Conservation (phyloP, 2,888 invertebrate species). For the Drosophila demipolita region DNA sequence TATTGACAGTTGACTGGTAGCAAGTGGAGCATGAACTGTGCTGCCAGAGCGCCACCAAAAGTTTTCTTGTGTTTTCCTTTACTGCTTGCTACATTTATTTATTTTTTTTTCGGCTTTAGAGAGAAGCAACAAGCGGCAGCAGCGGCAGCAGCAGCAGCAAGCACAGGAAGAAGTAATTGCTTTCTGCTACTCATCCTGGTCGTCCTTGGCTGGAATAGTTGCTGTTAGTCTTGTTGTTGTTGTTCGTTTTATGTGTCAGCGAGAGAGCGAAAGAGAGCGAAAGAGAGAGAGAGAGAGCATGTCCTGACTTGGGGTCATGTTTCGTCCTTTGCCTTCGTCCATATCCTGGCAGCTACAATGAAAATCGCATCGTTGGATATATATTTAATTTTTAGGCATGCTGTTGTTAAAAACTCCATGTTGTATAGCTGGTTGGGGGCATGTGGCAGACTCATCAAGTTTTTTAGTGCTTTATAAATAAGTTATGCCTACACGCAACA, state of each 20-base stretch:
- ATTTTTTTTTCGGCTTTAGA: slow-evolving; percentile 31
- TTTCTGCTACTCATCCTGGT: slow-evolving; percentile 71
- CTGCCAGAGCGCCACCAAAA: slow-evolving; percentile 61
- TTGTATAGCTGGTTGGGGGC: background rate
- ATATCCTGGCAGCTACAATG: slow-evolving; percentile 50
- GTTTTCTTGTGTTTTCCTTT: slow-evolving; percentile 42
- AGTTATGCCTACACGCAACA: slow-evolving; percentile 27
- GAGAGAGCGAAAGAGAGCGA: background rate
- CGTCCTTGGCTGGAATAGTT: slow-evolving; percentile 47
- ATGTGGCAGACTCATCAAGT: slow-evolving; percentile 11
- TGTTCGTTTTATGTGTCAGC: slow-evolving; percentile 45
- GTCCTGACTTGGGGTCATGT: slow-evolving; percentile 57
- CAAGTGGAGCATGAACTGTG: slow-evolving; percentile 73
- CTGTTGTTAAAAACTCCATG: slow-evolving; percentile 28
- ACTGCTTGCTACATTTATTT: slow-evolving; percentile 7
- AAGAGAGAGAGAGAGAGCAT: slow-evolving; percentile 6
- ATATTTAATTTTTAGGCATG: slow-evolving; percentile 63
- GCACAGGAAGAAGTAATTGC: slow-evolving; percentile 71
- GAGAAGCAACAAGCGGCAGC: slow-evolving; percentile 68
- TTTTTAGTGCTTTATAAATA: slow-evolving; percentile 56
- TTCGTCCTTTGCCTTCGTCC: slow-evolving; percentile 13
- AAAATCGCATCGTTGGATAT: slow-evolving; percentile 49
- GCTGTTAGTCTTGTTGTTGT: slow-evolving; percentile 10
- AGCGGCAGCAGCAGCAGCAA: slow-evolving; percentile 22
- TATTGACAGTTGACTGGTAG: slow-evolving; percentile 78